Base-by-base conservation (phyloP, 2,113 vertebrate species). In the Cephalopholis sonnerati region DNA sequence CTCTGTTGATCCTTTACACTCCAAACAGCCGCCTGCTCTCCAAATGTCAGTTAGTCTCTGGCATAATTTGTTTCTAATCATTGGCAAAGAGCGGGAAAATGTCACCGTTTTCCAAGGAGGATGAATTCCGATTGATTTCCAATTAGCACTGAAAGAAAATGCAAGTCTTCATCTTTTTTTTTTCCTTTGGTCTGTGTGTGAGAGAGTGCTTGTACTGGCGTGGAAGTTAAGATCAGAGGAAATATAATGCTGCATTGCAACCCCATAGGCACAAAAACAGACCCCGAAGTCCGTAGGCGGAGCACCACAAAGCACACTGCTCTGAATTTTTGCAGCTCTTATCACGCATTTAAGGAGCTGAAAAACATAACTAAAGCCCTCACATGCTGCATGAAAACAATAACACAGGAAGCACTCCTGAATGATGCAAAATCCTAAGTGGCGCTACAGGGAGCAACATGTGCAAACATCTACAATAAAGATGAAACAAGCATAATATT, bases 21-120 rank as follows among this genome's bases (percentile, higher is more conserved):
- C 82, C 86, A 89, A 89, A 87, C 74, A 87, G 74, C 77, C 25
- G 70, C 71, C 82, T 88, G 82, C 81, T 90, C 73, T 82, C 75
- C 79, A 90, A 93, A 93, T 92, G 90, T 88, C 89, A 93, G 32
- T 92, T 79, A 89, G 82, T 78, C 79, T 77, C 57, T 27, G 71
- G 74, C 74, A 87, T 92, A 77, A 91, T 94, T 93, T 88, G 83
- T 91, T 86, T 90, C 77, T 89, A 89, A 91, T 93, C 74, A 85
- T 80, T 74, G 80, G 74, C 74, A 89, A 91, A 90, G 78, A 91
- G 74, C 15, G n/a, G 39, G 55, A 79, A 91, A 93, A 93, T 92
- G 91, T 88, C 92, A 91, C 32, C 18, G 50, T 84, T 86, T 91
- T 88, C 82, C 73, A 32, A 74, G 22, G 73, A 79, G 82, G 84